Conservation (phyloP, 37 sponge, comb jelly and placozoan genomes). For the Tethya wilhelma region DNA sequence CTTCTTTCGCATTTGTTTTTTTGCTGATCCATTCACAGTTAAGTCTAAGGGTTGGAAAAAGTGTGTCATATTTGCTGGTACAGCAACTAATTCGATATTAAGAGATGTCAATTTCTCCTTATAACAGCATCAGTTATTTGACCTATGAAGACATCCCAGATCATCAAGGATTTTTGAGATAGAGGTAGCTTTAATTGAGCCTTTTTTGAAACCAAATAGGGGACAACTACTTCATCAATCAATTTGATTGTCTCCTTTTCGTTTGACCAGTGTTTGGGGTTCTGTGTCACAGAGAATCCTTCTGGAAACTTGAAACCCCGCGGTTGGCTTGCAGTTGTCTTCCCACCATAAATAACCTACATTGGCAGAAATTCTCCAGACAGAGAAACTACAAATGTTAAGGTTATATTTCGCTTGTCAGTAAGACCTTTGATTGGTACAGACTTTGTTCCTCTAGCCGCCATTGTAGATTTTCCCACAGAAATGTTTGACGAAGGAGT, state of each 20-base stretch:
- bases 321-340: slow-evolving; percentile 11
- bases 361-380: slow-evolving; percentile 48
- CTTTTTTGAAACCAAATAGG: too few species aligned
- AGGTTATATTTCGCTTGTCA: slow-evolving; percentile 56
- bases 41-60: too few species aligned
- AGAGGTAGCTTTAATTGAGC: too few species aligned
- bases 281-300: slow-evolving; percentile 34
- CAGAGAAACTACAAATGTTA: slow-evolving; percentile 34
- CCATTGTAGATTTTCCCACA: slow-evolving; percentile 61
- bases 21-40: slow-evolving; percentile 1
- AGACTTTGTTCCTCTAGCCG: not conserved
- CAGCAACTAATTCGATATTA: too few species aligned
- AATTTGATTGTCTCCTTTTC: slow-evolving; percentile 9
- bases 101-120: too few species aligned
- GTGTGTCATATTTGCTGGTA: too few species aligned
- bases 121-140: too few species aligned
- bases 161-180: too few species aligned
- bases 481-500: slow-evolving; percentile 54
- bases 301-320: slow-evolving; percentile 8
- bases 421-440: slow-evolving; percentile 45
- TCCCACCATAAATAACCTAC: slow-evolving; percentile 66
- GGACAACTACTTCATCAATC: not conserved
- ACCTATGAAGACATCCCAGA: too few species aligned
- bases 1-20: slow-evolving; percentile 9
- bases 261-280: slow-evolving; percentile 33